Conservation (phyloP, 2,113 vertebrate genomes). For the Dendropsophus ebraccatus region DNA sequence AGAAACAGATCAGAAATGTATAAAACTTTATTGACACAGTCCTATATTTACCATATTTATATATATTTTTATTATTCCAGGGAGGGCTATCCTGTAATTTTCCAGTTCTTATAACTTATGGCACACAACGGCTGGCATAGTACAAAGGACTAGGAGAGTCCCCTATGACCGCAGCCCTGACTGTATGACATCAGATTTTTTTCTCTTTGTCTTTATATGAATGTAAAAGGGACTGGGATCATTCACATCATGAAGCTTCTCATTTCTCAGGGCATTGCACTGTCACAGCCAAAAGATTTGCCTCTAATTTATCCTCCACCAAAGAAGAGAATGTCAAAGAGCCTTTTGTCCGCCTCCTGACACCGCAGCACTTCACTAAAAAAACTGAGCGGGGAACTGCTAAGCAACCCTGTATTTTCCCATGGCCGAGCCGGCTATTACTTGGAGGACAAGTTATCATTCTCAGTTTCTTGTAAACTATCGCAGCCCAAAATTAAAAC, state of each 20-base stretch:
- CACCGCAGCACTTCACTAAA: background rate
- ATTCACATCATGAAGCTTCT: slow-evolving; percentile 27
- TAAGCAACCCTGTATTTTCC: slow-evolving; percentile 41
- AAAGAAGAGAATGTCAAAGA: slow-evolving; percentile 26
- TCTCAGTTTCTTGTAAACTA: slow-evolving; percentile 16
- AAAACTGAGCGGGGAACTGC: slow-evolving; percentile 11
- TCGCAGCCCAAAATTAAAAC: background rate
- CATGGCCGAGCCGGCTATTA: slow-evolving; percentile 23
- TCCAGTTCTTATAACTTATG: background rate
- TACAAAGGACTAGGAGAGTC: background rate
- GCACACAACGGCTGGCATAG: background rate
- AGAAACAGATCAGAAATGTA: too few species aligned
- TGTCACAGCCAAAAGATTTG: slow-evolving; percentile 33
- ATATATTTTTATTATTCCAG: background rate
- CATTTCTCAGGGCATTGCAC: background rate
- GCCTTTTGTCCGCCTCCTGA: slow-evolving; percentile 29
- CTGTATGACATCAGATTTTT: slow-evolving; percentile 26
- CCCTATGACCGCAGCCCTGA: background rate
- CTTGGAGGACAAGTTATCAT: slow-evolving; percentile 13
- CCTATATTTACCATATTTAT: background rate
- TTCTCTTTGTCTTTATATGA: background rate
- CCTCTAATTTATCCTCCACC: slow-evolving; percentile 3
- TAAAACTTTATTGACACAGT: too few species aligned
- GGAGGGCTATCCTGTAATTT: background rate
- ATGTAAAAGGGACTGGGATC: background rate